Evolutionary conservation across 2,113 vertebrate species (phyloP), one percentile per base, ranked within the genome.

Genomic region (Labeo rohita): DNA sequence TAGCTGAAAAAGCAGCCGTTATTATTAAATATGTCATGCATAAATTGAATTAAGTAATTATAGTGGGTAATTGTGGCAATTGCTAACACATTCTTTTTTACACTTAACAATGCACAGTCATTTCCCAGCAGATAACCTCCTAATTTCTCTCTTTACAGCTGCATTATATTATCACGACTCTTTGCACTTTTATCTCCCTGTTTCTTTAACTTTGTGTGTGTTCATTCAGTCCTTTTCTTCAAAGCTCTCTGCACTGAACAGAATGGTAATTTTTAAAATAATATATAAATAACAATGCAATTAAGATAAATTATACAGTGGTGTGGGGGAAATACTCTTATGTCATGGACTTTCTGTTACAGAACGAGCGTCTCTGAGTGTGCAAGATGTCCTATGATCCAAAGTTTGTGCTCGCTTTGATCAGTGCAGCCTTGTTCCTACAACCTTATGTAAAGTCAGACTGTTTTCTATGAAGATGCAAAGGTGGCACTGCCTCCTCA

Each of bases 31-130:
- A 86, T 80, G 9, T 82, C 78, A 86, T 65, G 74, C 15, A 50
- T 50, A 85, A 89, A 89, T 85, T 85, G 45, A 89, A 80, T 89
- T 86, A 87, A 54, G 84, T 43, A 54, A 83, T 83, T 63, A 63
- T 63, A 49, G 18, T 50, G 61, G 72, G 43, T 87, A 82, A 85
- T 87, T 89, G 7, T 52, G 36, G 66, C 45, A 87, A 80, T 78
- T 70, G 82, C 36, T 61, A 85, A 65, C 68, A 75, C 9, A 23
- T 47, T 13, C 21, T 49, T 85, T 82, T 49, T 61, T 9, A 77
- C 81, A 82, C 78, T 23, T 77, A 21, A 77, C 52, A 43, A 74
- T 74, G 72, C 70, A 47, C 4, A 80, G 80, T 85, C 52, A 76
- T 83, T 87, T 83, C 74, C 54, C 74, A 70, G 52, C 72, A 84